Base-by-base conservation (phyloP, 1,140 invertebrate species). In the Hetaerina americana region DNA sequence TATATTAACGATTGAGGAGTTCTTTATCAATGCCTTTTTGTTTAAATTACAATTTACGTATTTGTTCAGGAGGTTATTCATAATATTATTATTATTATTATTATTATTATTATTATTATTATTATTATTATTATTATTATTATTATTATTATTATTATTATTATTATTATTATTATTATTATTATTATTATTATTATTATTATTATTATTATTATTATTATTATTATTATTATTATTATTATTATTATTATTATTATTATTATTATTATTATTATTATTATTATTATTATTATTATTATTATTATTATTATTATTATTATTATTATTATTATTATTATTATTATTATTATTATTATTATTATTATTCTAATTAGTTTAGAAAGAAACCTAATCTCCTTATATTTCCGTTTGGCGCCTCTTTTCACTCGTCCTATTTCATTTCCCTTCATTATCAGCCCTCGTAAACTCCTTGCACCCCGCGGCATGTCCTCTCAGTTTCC, bases 71-170 rank as follows among this genome's bases (percentile, higher is more conserved):
- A n/a, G n/a, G n/a, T 57, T 57, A 57, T 57, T 57, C 12, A 12
- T 57, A 57, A 12, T 57, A 57, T 57, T 57, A 57, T 57, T 57
- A 57, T 57, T 57, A 57, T 57, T 57, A 57, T 57, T 57, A 57
- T 57, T 57, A 57, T 57, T 57, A 57, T 57, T 57, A 57, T 57
- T 57, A 57, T 57, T 57, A 57, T 57, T 57, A 57, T 57, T 57
- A 57, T 57, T 57, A 57, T 57, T 57, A 57, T 57, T 57, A 57
- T 57, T 57, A 57, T 57, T 57, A 57, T 57, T 57, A 57, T 57
- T 57, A 57, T 57, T 57, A 57, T 57, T 57, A 57, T 57, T 57
- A 57, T 57, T 57, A 57, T 57, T 57, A 57, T 57, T 57, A 57
- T 57, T 57, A 57, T 57, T 57, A 57, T 57, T 57, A 57, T 57